Evolutionary conservation across 2,797 vertebrate genomes (phyloP), one percentile per base, ranked within the genome.

Genomic region (Rhynchotus rufescens): DNA sequence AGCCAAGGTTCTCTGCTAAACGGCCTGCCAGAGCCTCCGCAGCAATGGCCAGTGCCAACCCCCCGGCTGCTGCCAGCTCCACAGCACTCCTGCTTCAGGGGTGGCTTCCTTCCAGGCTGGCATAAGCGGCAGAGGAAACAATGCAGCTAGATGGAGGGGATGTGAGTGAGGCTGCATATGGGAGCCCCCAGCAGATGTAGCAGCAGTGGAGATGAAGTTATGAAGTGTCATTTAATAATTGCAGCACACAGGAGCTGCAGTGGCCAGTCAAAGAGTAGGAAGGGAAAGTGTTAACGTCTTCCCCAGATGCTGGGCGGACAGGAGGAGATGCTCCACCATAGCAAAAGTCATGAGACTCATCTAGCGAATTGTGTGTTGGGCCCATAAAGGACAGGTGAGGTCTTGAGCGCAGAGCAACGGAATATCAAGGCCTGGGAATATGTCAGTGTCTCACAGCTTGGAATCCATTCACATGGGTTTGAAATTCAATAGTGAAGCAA

Each of bases 81-180:
- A 94, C 95, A 93, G 97, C 90, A 93, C 66, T 95, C 95, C 96
- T 89, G 93, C 93, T 89, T 88, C 84, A 79, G 36, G 82, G 86
- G 96, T 98, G 98, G 97, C 97, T 95, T 40, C 91, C 68, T 96
- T 97, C 97, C 98, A 98, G 84, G 69, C 94, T 97, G 97, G 97
- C 97, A 95, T 90, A 64, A 80, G 93, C 86, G 91, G 83, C 80
- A 93, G 83, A 96, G 92, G 89, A 93, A 96, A 96, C 94, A 95
- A 91, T 94, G 94, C 94, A 92, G 87, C 86, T 90, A 80, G 93
- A 86, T 90, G 68, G 20, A 84, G 80, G 88, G 92, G 95, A 96
- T 88, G 90, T 75, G 94, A 96, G 93, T 3, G 0, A 83, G 86
- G 80, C 52, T 79, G 93, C 92, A 86, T 92, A 91, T 44, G 91